Conservation (phyloP, 2,797 vertebrate species). For the Phalloptychus januarius region DNA sequence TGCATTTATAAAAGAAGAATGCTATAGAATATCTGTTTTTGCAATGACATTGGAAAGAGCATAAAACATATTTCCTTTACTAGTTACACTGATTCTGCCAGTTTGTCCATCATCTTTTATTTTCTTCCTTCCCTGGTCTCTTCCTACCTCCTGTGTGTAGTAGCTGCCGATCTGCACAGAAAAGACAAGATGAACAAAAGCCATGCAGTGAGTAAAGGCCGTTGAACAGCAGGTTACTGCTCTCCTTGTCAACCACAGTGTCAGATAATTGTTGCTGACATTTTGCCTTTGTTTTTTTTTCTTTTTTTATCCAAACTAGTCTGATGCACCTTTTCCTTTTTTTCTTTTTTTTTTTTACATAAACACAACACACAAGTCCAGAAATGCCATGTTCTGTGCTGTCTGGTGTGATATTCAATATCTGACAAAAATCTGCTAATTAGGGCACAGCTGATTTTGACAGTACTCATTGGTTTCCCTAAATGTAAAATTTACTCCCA, state of each 20-base stretch:
- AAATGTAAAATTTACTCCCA: constrained; percentile 45
- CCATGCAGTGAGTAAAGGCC: constrained; percentile 70
- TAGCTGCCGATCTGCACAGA: constrained; percentile 36
- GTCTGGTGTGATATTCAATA: constrained; percentile 61
- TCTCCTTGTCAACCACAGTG: constrained; percentile 62
- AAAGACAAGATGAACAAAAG: constrained; percentile 62
- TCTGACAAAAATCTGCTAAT: constrained; percentile 64
- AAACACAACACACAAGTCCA: constrained; percentile 50
- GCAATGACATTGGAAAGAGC: not conserved
- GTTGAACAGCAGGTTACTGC: constrained; percentile 78
- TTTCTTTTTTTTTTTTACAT: constrained; percentile 64
- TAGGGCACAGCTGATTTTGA: constrained; percentile 65
- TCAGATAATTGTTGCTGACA: constrained; percentile 85
- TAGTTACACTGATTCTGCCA: not conserved
- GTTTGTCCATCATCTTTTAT: not conserved
- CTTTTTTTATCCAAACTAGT: constrained; percentile 74
- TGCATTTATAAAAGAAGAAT: not conserved
- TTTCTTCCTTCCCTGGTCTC: not conserved
- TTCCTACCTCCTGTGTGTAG: constrained; percentile 6
- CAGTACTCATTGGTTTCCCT: constrained; percentile 53
- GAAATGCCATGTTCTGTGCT: constrained; percentile 75
- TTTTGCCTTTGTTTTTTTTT: constrained; percentile 77
- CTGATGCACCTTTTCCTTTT: constrained; percentile 67
- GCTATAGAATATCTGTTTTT: not conserved
- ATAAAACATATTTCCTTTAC: not conserved